phyloP scores from a whole-genome alignment of 1,140 invertebrate genomes.

The Drosophila kepulauana region DNA sequence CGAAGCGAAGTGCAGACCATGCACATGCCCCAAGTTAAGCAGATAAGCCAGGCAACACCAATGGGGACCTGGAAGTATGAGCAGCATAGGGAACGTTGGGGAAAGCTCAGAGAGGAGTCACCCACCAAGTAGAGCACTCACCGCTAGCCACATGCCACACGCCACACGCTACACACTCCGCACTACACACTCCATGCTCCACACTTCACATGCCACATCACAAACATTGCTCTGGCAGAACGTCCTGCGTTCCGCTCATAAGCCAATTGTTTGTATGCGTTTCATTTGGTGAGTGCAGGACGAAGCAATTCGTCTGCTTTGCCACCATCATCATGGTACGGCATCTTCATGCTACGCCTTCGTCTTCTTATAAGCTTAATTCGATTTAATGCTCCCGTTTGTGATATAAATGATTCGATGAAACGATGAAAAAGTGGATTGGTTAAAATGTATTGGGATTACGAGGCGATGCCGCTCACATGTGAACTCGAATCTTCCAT shows the following conservation, averaged over 20 bases:
- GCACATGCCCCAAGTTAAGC: slow-evolving; percentile 76
- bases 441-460: slow-evolving; percentile 83
- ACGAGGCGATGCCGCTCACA: slow-evolving; percentile 44
- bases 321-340: background rate
- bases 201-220: slow-evolving; percentile 34
- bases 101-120: background rate
- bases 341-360: background rate
- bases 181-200: background rate
- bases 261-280: slow-evolving; percentile 83
- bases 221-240: slow-evolving; percentile 42
- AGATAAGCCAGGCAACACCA: slow-evolving; percentile 68
- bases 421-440: slow-evolving; percentile 84
- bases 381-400: slow-evolving; percentile 84
- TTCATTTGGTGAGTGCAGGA: slow-evolving; percentile 78
- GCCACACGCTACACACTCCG: slow-evolving; percentile 25
- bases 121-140: slow-evolving; percentile 4
- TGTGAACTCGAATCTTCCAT: slow-evolving; percentile 16
- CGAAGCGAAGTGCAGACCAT: slow-evolving; percentile 14
- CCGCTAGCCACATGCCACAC: slow-evolving; percentile 19
- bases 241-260: slow-evolving; percentile 72
- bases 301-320: slow-evolving; percentile 48
- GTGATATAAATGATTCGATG: slow-evolving; percentile 84
- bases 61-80: slow-evolving; percentile 26
- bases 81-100: background rate
- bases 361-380: slow-evolving; percentile 80